A percentile compares a stretch with the other conserved stretches of the same genome.
These are phyloP conservation scores for Drosophila neotestacea DNA, from an alignment of 2,888 invertebrate genomes.

Conservation along the genomic window DNA sequence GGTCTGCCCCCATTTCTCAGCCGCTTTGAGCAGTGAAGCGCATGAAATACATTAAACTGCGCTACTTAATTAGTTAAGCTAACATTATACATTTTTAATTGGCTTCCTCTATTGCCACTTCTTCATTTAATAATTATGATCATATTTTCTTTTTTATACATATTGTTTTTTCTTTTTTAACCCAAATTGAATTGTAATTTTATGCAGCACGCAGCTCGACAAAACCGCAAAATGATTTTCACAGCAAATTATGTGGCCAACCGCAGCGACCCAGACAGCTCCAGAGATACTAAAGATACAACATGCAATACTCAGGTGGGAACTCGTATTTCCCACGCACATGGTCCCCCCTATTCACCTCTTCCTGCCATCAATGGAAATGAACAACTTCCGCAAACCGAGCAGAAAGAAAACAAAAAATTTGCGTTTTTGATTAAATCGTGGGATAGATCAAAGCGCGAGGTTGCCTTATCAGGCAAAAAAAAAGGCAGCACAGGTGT, in stretches of 20 bases:
- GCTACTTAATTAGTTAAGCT: slow-evolving; percentile 53
- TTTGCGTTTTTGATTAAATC: slow-evolving; percentile 82
- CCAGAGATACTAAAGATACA: slow-evolving; percentile 13
- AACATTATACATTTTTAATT: slow-evolving; percentile 63
- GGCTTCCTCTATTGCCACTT: slow-evolving; percentile 11
- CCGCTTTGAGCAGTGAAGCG: slow-evolving; percentile 31
- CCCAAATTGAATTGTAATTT: slow-evolving; percentile 69
- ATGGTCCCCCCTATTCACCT: slow-evolving; percentile 24
- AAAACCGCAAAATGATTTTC: slow-evolving; percentile 72
- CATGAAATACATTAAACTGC: slow-evolving; percentile 48
- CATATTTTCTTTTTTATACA: slow-evolving; percentile 14
- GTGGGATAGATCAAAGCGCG: slow-evolving; percentile 71
- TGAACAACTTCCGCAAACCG: slow-evolving; percentile 67
- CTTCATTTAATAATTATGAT: slow-evolving; percentile 12
- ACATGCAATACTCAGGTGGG: slow-evolving; percentile 57
- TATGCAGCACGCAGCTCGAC: slow-evolving; percentile 69
- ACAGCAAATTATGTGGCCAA: slow-evolving; percentile 77
- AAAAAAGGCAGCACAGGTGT: slow-evolving; percentile 33
- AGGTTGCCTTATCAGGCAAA: slow-evolving; percentile 51
- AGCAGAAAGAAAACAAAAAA: slow-evolving; percentile 49
- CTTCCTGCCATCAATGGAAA: slow-evolving; percentile 45
- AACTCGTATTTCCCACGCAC: slow-evolving; percentile 71
- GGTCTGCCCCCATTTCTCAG: slow-evolving; percentile 10
- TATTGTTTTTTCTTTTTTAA: slow-evolving; percentile 15
- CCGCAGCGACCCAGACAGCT: slow-evolving; percentile 57